These are phyloP conservation scores for Serrognathus titanus DNA, from an alignment of 2,888 invertebrate species.

Conservation along the genomic window DNA sequence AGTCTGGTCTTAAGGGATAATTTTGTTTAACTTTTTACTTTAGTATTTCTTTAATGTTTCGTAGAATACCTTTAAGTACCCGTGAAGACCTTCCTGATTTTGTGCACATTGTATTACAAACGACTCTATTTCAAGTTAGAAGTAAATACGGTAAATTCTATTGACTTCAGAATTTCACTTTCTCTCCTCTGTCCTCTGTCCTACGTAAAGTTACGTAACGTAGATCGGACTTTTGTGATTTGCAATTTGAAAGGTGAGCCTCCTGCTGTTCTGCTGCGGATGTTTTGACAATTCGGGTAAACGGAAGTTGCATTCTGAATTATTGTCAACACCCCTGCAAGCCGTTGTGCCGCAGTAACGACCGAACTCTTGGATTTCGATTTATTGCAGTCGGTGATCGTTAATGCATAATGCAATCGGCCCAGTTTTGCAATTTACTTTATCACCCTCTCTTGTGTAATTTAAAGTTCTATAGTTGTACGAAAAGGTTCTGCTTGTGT, in stretches of 20 bases:
- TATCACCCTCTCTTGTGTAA: conserved; percentile 1
- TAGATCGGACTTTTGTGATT: background rate
- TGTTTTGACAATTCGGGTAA: conserved; percentile 30
- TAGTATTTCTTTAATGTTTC: too few relatives aligned
- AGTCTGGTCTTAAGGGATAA: too few relatives aligned
- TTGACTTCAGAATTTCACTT: too few relatives aligned
- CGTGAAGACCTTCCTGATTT: too few relatives aligned
- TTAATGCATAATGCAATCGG: conserved; percentile 14
- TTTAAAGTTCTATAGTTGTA: conserved; percentile 1
- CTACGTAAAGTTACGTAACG: too few relatives aligned
- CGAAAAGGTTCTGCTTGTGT: too few relatives aligned
- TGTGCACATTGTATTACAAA: too few relatives aligned
- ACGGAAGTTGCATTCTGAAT: conserved; percentile 40
- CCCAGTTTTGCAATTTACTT: conserved; percentile 8
- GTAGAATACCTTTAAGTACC: too few relatives aligned
- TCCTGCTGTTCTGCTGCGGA: conserved; percentile 25
- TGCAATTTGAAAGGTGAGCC: conserved; percentile 19
- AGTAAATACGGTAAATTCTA: too few relatives aligned
- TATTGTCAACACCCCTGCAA: conserved; percentile 43
- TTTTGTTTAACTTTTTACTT: too few relatives aligned
- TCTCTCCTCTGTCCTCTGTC: too few relatives aligned
- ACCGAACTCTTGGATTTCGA: conserved; percentile 16
- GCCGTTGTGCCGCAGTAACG: conserved; percentile 41
- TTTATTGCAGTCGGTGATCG: conserved; percentile 17
- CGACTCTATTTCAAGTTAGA: too few relatives aligned